These are phyloP conservation scores for Nematolebias whitei DNA, from an alignment of 2,113 vertebrate species.

Conservation along the genomic window DNA sequence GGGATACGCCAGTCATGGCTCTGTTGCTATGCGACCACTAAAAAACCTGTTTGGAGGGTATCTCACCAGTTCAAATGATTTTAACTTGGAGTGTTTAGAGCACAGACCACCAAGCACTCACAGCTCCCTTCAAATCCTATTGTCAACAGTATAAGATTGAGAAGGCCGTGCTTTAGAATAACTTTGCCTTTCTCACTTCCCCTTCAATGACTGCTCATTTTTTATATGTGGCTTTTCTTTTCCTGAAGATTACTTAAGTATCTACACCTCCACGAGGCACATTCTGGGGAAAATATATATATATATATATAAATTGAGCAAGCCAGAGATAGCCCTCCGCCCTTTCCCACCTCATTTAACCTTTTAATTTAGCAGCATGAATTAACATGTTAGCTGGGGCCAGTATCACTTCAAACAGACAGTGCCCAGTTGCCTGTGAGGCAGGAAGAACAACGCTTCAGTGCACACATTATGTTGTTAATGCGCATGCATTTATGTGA, in stretches of 20 bases:
- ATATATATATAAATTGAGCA: conserved; percentile 41
- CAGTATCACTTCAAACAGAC: conserved; percentile 68
- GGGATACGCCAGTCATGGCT: conserved; percentile 43
- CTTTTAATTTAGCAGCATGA: conserved; percentile 75
- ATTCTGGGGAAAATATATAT: conserved; percentile 37
- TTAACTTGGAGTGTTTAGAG: conserved; percentile 48
- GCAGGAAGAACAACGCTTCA: conserved; percentile 40
- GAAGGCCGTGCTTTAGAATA: conserved; percentile 27
- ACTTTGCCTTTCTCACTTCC: neutral
- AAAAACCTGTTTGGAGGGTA: conserved; percentile 51
- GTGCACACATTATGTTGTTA: conserved; percentile 19
- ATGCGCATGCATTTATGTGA: neutral
- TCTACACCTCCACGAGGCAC: conserved; percentile 48
- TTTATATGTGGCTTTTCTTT: conserved; percentile 3
- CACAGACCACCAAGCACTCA: neutral
- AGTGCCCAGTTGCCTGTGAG: conserved; percentile 49
- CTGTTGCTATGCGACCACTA: conserved; percentile 68
- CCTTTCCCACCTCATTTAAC: conserved; percentile 67
- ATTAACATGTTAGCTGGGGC: conserved; percentile 62
- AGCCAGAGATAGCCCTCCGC: conserved; percentile 41
- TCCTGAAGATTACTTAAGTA: conserved; percentile 30
- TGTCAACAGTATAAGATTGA: conserved; percentile 37
- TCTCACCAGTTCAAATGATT: conserved; percentile 55
- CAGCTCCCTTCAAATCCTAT: conserved; percentile 30
- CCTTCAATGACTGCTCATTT: conserved; percentile 13